Percentiles rank a stretch among this genome's conserved stretches.
These are phyloP conservation scores for Protomyctophum bolini DNA, from an alignment of 2,113 vertebrate genomes.

Conservation along the genomic window DNA sequence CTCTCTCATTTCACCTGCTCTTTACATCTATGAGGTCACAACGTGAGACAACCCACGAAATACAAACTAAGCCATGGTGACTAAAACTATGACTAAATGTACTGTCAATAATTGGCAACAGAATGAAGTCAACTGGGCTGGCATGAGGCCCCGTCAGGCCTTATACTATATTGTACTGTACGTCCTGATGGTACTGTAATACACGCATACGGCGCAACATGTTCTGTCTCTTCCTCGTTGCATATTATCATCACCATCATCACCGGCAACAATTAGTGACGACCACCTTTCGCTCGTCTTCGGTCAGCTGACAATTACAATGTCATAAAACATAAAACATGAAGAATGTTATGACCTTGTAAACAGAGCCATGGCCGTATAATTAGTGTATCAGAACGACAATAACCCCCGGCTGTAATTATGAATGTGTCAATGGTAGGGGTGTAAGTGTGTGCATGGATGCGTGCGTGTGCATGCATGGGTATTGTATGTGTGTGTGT, in stretches of 20 bases:
- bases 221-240: too few species aligned
- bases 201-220: too few species aligned
- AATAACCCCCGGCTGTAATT: conserved; percentile 58
- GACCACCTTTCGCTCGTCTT: conserved; percentile 36
- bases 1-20: too few species aligned
- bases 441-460: neutral
- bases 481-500: neutral
- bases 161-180: too few species aligned
- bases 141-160: too few species aligned
- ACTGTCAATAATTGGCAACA: too few species aligned
- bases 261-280: conserved; percentile 35
- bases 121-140: too few species aligned
- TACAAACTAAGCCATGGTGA: too few species aligned
- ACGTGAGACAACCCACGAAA: too few species aligned
- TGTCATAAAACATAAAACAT: conserved; percentile 16
- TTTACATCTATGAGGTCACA: too few species aligned
- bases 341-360: conserved; percentile 54
- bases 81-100: too few species aligned
- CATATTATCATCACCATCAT: conserved; percentile 15
- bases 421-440: conserved; percentile 36
- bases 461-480: neutral
- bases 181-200: too few species aligned
- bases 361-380: conserved; percentile 39
- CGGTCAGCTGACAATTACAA: conserved; percentile 53
- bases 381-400: conserved; percentile 59